phyloP scores from a whole-genome alignment of 2,797 vertebrate species.

The Eulemur mongoz region DNA sequence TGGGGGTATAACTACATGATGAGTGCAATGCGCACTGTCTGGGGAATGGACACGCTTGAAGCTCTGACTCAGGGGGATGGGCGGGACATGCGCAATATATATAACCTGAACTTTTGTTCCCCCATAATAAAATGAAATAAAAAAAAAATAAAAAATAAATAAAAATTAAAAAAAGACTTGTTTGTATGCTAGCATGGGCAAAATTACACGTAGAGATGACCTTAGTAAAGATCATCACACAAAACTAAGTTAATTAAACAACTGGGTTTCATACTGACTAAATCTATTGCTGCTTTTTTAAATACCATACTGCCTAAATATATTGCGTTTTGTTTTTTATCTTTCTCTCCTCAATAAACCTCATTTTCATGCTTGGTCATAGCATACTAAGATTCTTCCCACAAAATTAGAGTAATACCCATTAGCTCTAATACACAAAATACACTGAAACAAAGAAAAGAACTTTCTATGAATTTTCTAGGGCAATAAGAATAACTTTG shows the following conservation, averaged over 20 bases:
- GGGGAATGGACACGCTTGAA: too few species aligned
- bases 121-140: too few species aligned
- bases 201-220: slow-evolving; percentile 7
- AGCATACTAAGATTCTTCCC: background rate
- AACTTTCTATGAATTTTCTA: slow-evolving; percentile 15
- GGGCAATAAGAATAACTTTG: background rate
- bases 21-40: too few species aligned
- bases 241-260: slow-evolving; percentile 33
- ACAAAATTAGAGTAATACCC: slow-evolving; percentile 25
- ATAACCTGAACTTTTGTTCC: too few species aligned
- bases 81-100: too few species aligned
- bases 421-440: slow-evolving; percentile 21
- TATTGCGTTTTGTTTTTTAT: background rate
- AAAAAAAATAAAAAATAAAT: too few species aligned
- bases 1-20: too few species aligned
- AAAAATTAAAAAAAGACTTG: background rate
- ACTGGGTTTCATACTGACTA: background rate
- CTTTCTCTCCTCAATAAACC: too few species aligned
- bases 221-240: background rate
- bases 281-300: background rate
- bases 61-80: too few species aligned
- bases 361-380: background rate
- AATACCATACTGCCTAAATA: background rate
- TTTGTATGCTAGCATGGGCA: background rate
- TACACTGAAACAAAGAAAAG: background rate